Evolutionary conservation across 2,888 invertebrate genomes (phyloP), one percentile per base, ranked within the genome.

Genomic region (Thelaira solivaga): DNA sequence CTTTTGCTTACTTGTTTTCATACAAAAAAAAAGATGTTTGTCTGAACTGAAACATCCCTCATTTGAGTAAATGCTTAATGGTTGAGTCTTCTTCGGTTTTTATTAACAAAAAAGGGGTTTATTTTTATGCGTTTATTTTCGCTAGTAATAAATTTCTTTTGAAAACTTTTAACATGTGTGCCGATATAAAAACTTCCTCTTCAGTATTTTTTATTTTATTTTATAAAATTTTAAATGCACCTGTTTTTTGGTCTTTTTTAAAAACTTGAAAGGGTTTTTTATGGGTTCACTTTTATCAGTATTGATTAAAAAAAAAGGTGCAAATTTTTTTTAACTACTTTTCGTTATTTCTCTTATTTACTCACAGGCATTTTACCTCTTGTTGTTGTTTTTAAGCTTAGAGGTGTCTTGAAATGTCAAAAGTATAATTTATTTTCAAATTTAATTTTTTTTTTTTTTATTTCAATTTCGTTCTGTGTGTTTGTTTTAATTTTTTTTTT

Each of bases 401-500:
- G n/a, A n/a, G n/a, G 18, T 64, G 45, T 69, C 45, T 59, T 47
- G 5, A 57, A 73, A 77, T 73, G 59, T 47, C 59, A 78, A 69
- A 74, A 65, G 68, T 59, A n/a, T n/a, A n/a, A n/a, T n/a, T n/a
- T n/a, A n/a, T n/a, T n/a, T n/a, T n/a, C n/a, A n/a, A n/a, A n/a
- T n/a, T n/a, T n/a, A n/a, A n/a, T n/a, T n/a, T 55, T 45, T 34
- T 34, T 53, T 53, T 53, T 69, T 74, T 76, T 53, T 47, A 61
- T 71, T 77, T 73, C 73, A 51, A 72, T 11, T 18, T 64, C 34
- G 45, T n/a, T 41, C 22, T 51, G 10, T 18, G 16, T 41, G 22
- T 47, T 13, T 34, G 11, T 29, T 6, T 26, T n/a, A 6, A 10
- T 3, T 36, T 26, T 41, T 31, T 29, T 20, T n/a, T 2, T 64